Conservation (phyloP, 2,888 invertebrate genomes). For the Nomada fabriciana region DNA sequence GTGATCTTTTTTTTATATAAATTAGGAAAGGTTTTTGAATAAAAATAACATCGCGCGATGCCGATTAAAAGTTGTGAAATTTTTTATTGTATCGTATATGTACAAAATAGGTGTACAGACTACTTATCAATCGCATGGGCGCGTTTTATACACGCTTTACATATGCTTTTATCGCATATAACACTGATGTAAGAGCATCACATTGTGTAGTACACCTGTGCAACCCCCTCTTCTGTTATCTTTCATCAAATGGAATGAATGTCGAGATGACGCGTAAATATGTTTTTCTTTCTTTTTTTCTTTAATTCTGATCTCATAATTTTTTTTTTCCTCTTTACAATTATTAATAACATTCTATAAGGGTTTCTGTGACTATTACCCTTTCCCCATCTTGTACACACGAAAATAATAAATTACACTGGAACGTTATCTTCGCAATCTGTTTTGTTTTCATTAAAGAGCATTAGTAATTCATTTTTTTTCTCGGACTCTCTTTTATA, state of each 20-base stretch:
- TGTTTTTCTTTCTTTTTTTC: constrained; percentile 62
- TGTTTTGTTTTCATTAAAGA: constrained; percentile 45
- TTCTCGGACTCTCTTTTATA: constrained; percentile 55
- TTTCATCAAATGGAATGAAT: constrained; percentile 81
- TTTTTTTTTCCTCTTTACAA: constrained; percentile 60
- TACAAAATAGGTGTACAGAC: constrained; percentile 84
- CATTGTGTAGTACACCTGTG: constrained; percentile 74
- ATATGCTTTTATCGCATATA: constrained; percentile 64
- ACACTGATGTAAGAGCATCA: constrained; percentile 69
- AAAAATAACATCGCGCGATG: constrained; percentile 66
- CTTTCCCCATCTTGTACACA: constrained; percentile 72
- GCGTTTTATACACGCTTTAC: constrained; percentile 64
- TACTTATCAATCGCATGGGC: constrained; percentile 78
- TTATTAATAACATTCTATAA: constrained; percentile 62
- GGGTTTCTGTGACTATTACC: constrained; percentile 62
- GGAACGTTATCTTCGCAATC: constrained; percentile 58
- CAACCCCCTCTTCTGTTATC: constrained; percentile 70
- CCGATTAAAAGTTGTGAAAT: constrained; percentile 80
- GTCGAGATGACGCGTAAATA: constrained; percentile 76
- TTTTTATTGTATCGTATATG: constrained; percentile 84
- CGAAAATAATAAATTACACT: constrained; percentile 75
- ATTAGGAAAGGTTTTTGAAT: constrained; percentile 52
- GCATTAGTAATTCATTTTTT: constrained; percentile 47
- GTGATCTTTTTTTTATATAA: not conserved
- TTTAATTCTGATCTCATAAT: constrained; percentile 58